Conservation (phyloP, 2,888 invertebrate genomes). For the Drosophila silvestris region DNA sequence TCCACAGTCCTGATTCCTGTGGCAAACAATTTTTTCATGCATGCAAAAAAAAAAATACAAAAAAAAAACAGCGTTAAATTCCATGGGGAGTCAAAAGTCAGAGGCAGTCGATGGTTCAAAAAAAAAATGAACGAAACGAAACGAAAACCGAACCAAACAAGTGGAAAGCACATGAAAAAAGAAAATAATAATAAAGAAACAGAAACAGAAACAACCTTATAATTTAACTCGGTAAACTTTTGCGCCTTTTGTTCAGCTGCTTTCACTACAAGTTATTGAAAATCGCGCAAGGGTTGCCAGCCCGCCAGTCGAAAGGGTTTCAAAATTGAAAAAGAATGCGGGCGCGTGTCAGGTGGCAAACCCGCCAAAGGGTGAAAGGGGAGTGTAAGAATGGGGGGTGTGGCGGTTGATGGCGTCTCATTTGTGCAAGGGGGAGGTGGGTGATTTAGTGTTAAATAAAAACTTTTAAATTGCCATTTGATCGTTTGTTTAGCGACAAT, state of each 20-base stretch:
- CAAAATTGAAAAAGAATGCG: slow-evolving; percentile 78
- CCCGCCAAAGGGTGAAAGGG: slow-evolving; percentile 41
- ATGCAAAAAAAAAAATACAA: slow-evolving; percentile 63
- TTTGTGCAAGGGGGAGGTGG: slow-evolving; percentile 68
- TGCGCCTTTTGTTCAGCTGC: slow-evolving; percentile 74
- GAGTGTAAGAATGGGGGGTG: neutral
- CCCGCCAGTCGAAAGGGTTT: slow-evolving; percentile 62
- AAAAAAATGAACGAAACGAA: slow-evolving; percentile 10
- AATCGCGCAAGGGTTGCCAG: slow-evolving; percentile 73
- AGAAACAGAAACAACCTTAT: slow-evolving; percentile 68
- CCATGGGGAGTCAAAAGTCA: slow-evolving; percentile 71
- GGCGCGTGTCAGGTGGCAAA: slow-evolving; percentile 62
- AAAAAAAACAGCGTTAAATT: slow-evolving; percentile 57
- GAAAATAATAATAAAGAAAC: slow-evolving; percentile 45
- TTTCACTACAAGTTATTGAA: slow-evolving; percentile 77
- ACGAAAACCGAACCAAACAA: slow-evolving; percentile 22
- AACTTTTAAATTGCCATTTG: slow-evolving; percentile 84
- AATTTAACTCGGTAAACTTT: slow-evolving; percentile 77
- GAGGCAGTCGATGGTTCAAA: slow-evolving; percentile 47
- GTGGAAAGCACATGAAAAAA: slow-evolving; percentile 23
- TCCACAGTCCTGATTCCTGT: slow-evolving; percentile 16
- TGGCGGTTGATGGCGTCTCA: slow-evolving; percentile 44
- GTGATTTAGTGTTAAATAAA: slow-evolving; percentile 82
- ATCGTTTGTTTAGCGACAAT: slow-evolving; percentile 85
- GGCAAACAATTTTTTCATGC: slow-evolving; percentile 60